Conservation (phyloP, 2,888 invertebrate species). For the Pyralis farinalis region DNA sequence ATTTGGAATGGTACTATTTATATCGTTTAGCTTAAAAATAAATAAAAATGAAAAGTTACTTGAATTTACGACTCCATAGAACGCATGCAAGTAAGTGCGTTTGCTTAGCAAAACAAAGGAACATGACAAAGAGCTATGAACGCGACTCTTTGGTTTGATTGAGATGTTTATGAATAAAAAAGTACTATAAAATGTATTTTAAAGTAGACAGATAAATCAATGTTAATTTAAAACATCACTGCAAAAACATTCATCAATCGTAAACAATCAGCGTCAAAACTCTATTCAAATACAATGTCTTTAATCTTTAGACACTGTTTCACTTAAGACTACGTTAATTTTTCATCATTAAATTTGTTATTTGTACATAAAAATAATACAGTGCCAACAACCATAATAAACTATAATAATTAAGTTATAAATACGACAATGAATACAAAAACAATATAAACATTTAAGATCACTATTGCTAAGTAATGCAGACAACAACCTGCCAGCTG, state of each 20-base stretch:
- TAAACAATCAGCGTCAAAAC: constrained; percentile 33
- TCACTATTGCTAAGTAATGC: constrained; percentile 45
- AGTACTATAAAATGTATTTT: constrained; percentile 27
- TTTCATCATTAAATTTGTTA: constrained; percentile 68
- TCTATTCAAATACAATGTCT: constrained; percentile 25
- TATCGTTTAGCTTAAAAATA: constrained; percentile 74
- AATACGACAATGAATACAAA: constrained; percentile 61
- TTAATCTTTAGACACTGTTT: constrained; percentile 25
- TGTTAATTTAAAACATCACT: constrained; percentile 28
- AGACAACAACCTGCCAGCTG: constrained; percentile 45
- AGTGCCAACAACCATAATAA: constrained; percentile 74
- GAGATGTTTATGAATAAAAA: constrained; percentile 39
- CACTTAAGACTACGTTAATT: constrained; percentile 66
- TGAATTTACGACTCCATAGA: constrained; percentile 42
- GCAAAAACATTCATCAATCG: constrained; percentile 38
- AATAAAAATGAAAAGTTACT: constrained; percentile 55
- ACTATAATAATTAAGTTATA: constrained; percentile 71
- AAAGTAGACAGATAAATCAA: constrained; percentile 31
- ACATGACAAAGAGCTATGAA: constrained; percentile 69
- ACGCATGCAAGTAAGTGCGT: constrained; percentile 49
- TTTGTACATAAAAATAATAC: constrained; percentile 78
- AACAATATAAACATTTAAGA: constrained; percentile 65
- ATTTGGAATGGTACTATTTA: constrained; percentile 78
- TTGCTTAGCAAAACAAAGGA: constrained; percentile 42
- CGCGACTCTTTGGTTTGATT: constrained; percentile 72